Conservation (phyloP, 2,113 vertebrate genomes). For the Phrynosoma platyrhinos region DNA sequence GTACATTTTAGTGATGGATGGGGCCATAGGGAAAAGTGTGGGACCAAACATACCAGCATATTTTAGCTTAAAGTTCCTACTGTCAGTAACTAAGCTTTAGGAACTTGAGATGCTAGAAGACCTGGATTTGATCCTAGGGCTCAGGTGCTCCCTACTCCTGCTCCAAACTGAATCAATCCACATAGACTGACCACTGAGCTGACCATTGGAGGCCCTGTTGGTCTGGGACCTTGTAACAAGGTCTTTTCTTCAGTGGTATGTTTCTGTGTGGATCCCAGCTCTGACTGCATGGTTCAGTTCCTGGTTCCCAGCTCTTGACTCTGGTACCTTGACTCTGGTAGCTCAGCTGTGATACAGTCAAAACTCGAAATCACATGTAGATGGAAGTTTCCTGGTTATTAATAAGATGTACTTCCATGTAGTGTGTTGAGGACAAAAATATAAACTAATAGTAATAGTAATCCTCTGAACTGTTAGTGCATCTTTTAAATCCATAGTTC, state of each 20-base stretch:
- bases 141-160: not conserved
- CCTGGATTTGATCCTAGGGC: not conserved
- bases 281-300: not conserved
- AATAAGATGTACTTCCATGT: not conserved
- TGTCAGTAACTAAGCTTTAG: too few relatives aligned
- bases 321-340: not conserved
- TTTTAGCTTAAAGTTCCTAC: too few relatives aligned
- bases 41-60: too few relatives aligned
- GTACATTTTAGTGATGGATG: too few relatives aligned
- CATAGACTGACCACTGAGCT: not conserved
- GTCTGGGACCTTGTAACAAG: not conserved
- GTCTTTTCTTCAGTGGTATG: not conserved
- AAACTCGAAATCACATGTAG: not conserved
- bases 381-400: not conserved
- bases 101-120: not conserved
- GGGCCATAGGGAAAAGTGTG: too few relatives aligned
- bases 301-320: not conserved
- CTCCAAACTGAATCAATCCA: not conserved
- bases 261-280: not conserved
- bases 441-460: not conserved
- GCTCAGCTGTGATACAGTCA: not conserved
- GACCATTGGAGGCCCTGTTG: not conserved
- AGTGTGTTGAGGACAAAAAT: not conserved
- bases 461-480: slow-evolving; percentile 5
- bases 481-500: slow-evolving; percentile 23